phyloP scores from a whole-genome alignment of 2,888 invertebrate genomes.

The Alloplasta piceator region DNA sequence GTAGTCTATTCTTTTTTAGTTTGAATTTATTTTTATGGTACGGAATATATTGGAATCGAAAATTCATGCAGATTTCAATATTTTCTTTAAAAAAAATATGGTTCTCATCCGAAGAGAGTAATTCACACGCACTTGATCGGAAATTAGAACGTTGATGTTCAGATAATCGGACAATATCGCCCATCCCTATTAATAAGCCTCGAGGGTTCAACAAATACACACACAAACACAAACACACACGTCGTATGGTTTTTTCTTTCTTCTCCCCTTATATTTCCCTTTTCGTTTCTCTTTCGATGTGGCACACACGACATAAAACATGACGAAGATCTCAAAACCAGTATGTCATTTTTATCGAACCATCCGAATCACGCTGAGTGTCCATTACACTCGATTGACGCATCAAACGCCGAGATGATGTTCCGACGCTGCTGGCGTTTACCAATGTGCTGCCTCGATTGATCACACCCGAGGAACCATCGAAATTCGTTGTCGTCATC shows the following conservation, averaged over 20 bases:
- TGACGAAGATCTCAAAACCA: slow-evolving; percentile 87
- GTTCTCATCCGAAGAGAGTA: neutral
- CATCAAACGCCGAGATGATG: slow-evolving; percentile 85
- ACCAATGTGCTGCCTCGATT: slow-evolving; percentile 66
- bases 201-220: no score
- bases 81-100: no score
- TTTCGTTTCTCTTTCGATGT: slow-evolving; percentile 11
- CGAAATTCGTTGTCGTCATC: slow-evolving; percentile 53
- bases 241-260: slow-evolving; percentile 2
- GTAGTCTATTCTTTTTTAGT: no score
- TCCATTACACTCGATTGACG: slow-evolving; percentile 93
- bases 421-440: slow-evolving; percentile 35
- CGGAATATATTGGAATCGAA: no score
- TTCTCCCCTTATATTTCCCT: slow-evolving; percentile 22
- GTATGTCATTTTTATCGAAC: slow-evolving; percentile 93
- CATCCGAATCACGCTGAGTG: slow-evolving; percentile 91
- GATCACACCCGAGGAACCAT: slow-evolving; percentile 73
- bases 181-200: neutral
- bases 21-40: no score
- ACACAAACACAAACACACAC: no score
- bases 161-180: neutral
- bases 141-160: neutral
- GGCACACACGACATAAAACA: slow-evolving; percentile 40
- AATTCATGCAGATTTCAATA: no score
- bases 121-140: neutral